Conservation (phyloP, 2,797 vertebrate genomes). For the Mus spretus region DNA sequence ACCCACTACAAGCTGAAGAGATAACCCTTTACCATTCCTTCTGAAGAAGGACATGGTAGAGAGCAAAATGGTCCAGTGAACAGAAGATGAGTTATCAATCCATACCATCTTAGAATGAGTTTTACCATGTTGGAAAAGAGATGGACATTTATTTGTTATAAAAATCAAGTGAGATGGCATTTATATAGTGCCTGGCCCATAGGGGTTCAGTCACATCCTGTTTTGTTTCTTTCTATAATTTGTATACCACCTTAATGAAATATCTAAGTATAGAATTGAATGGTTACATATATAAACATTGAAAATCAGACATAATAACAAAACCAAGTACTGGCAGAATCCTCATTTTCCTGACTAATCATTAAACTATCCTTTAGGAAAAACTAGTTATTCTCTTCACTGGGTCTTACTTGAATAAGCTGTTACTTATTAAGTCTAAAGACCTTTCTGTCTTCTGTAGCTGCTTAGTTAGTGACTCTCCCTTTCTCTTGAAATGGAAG, state of each 20-base stretch:
- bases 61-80: background rate
- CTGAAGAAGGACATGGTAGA: background rate
- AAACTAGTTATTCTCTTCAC: background rate
- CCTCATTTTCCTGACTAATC: constrained; percentile 39
- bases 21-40: constrained; percentile 3
- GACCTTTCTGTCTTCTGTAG: background rate
- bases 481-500: constrained; percentile 2
- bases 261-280: constrained; percentile 9
- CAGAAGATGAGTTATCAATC: background rate
- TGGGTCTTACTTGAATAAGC: constrained; percentile 8
- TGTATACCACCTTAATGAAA: constrained; percentile 24
- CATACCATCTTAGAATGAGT: background rate
- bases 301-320: constrained; percentile 28
- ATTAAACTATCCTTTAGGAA: constrained; percentile 4
- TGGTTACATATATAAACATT: constrained; percentile 23
- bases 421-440: constrained; percentile 9
- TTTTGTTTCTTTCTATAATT: constrained; percentile 33
- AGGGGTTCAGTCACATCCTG: background rate
- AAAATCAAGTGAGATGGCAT: constrained; percentile 22
- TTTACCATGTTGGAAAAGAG: background rate
- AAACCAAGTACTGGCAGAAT: constrained; percentile 11
- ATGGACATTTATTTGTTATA: background rate
- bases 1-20: background rate
- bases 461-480: background rate
- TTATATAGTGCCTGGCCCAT: background rate